A percentile compares a stretch with the other conserved stretches of the same genome.
These are phyloP conservation scores for Catajapyx aquilonaris DNA, from an alignment of 1,140 invertebrate species.

Conservation along the genomic window DNA sequence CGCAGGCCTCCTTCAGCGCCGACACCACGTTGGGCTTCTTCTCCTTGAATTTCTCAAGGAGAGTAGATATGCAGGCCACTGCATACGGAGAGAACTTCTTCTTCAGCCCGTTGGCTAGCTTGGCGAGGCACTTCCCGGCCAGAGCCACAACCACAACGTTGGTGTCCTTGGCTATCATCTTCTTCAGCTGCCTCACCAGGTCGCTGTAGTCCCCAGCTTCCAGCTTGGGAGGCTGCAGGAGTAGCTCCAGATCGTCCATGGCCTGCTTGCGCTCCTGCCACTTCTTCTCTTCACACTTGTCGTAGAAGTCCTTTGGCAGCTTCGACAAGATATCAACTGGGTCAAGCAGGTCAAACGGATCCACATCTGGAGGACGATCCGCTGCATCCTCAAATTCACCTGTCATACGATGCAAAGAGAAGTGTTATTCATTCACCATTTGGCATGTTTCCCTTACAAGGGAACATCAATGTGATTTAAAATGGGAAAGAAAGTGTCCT, in stretches of 20 bases:
- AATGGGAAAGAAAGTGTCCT: background rate
- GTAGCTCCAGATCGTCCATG: conserved; percentile 52
- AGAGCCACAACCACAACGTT: conserved; percentile 84
- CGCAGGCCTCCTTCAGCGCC: conserved; percentile 71
- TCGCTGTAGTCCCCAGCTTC: conserved; percentile 86
- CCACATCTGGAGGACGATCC: conserved; percentile 49
- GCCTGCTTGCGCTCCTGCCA: conserved; percentile 93
- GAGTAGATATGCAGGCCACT: conserved; percentile 45
- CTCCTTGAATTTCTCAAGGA: conserved; percentile 94
- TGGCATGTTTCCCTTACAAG: conserved; percentile 11
- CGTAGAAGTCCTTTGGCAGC: conserved; percentile 88
- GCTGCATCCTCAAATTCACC: no score
- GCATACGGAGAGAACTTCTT: conserved; percentile 75
- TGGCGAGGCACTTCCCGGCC: conserved; percentile 63
- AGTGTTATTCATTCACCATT: no score
- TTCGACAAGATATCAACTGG: conserved; percentile 83
- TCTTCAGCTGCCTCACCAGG: conserved; percentile 66
- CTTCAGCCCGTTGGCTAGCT: conserved; percentile 66
- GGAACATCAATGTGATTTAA: conserved; percentile 5
- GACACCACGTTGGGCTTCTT: conserved; percentile 82
- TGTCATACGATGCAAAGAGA: no score
- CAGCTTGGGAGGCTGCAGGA: conserved; percentile 62
- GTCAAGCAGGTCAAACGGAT: conserved; percentile 76
- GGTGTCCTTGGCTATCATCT: conserved; percentile 81
- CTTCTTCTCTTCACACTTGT: conserved; percentile 88